Evolutionary conservation across 2,797 vertebrate species (phyloP).

Genomic region (Coreius guichenoti): DNA sequence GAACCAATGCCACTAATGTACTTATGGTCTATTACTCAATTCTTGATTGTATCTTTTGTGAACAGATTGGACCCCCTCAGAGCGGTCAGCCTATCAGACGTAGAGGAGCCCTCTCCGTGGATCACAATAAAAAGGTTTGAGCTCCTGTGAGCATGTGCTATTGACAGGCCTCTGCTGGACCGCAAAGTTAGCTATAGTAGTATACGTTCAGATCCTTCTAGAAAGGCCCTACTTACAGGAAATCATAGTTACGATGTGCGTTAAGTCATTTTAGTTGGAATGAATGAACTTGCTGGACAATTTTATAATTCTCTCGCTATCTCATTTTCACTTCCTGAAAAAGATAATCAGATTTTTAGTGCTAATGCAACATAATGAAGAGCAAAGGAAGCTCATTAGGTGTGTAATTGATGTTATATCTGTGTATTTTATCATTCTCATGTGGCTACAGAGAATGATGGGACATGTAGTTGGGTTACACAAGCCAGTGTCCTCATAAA

Average conservation of each 20-base stretch:
- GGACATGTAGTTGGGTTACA: background rate
- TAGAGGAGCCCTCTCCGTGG: conserved; percentile 40
- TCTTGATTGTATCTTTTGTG: conserved; percentile 37
- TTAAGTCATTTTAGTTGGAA: background rate
- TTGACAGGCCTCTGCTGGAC: conserved; percentile 39
- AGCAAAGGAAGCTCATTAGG: background rate
- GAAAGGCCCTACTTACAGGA: background rate
- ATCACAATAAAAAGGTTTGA: conserved; percentile 33
- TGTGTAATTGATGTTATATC: background rate
- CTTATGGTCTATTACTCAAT: conserved; percentile 24
- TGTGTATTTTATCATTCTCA: background rate
- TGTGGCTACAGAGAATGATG: background rate
- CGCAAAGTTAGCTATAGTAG: background rate
- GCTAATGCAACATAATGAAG: background rate
- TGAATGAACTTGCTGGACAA: background rate
- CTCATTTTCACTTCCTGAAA: background rate
- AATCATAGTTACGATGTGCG: background rate
- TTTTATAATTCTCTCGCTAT: background rate
- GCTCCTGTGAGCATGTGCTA: conserved; percentile 19
- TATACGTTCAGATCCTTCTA: background rate
- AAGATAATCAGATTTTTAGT: background rate
- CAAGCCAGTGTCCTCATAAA: background rate
- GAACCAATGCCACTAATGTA: conserved; percentile 1
- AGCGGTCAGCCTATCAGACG: conserved; percentile 31
- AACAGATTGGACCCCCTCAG: conserved; percentile 36